Evolutionary conservation across 1,140 invertebrate genomes (phyloP).

Genomic region (Pogonomyrmex californicus): DNA sequence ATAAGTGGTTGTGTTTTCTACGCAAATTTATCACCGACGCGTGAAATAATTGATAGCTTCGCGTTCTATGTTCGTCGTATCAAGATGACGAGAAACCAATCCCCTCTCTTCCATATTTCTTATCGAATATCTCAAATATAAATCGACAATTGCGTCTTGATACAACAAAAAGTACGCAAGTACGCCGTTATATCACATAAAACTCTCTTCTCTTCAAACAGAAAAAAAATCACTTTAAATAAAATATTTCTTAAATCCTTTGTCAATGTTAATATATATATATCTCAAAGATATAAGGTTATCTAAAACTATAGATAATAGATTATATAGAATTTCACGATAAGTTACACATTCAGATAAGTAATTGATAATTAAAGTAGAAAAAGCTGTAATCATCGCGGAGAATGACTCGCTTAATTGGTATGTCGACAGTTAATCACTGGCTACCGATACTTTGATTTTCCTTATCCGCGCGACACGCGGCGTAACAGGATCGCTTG

Average conservation of each 20-base stretch:
- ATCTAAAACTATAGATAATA: not conserved
- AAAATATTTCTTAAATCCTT: not conserved
- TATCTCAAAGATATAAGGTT: not conserved
- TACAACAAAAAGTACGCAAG: not conserved
- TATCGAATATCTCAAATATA: constrained; percentile 18
- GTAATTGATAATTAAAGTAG: constrained; percentile 4
- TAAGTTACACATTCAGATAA: not conserved
- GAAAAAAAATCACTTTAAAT: not conserved
- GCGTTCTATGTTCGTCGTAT: constrained; percentile 16
- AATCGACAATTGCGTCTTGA: not conserved
- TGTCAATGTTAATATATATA: not conserved
- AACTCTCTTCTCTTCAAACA: not conserved
- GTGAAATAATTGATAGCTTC: constrained; percentile 58
- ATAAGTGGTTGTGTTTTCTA: constrained; percentile 59
- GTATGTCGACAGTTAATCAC: not conserved
- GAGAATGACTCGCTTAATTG: constrained; percentile 37
- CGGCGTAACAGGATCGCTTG: constrained; percentile 57
- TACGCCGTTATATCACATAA: not conserved
- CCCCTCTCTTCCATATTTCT: constrained; percentile 19
- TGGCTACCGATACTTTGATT: constrained; percentile 46
- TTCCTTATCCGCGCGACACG: constrained; percentile 8
- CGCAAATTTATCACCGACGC: constrained; percentile 62
- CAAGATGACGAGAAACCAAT: constrained; percentile 59
- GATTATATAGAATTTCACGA: not conserved
- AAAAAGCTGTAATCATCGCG: not conserved